Evolutionary conservation across 2,113 vertebrate species (phyloP).

Genomic region (Phrynosoma platyrhinos): DNA sequence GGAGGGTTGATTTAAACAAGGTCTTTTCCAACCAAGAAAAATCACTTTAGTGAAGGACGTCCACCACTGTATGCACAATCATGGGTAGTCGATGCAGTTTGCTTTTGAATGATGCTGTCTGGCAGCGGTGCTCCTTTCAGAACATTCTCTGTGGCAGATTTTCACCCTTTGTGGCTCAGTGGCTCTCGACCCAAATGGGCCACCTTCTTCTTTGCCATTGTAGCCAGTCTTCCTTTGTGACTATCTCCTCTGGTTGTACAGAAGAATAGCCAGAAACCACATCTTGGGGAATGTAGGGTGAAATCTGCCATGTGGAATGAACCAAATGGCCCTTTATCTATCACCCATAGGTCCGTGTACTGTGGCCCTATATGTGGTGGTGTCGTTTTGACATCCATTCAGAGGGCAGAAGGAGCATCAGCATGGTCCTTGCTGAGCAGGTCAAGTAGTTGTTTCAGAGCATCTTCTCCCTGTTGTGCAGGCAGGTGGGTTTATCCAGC

Average conservation of each 20-base stretch:
- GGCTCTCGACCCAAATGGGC: neutral
- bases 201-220: neutral
- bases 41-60: neutral
- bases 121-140: neutral
- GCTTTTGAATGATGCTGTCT: neutral
- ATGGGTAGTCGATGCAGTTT: no score
- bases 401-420: neutral
- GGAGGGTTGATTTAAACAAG: neutral
- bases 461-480: no score
- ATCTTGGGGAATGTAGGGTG: neutral
- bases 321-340: neutral
- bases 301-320: neutral
- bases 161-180: no score
- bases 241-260: no score
- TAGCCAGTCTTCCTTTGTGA: neutral
- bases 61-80: neutral
- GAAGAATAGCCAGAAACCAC: no score
- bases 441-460: neutral
- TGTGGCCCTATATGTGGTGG: rapidly evolving
- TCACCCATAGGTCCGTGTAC: neutral
- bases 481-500: neutral
- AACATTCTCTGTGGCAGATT: neutral
- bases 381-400: no score
- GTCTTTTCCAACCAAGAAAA: neutral
- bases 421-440: rapidly evolving